A percentile compares a stretch with the other conserved stretches of the same genome.
phyloP scores from a whole-genome alignment of 2,797 vertebrate species.

The Melanotaenia boesemani region DNA sequence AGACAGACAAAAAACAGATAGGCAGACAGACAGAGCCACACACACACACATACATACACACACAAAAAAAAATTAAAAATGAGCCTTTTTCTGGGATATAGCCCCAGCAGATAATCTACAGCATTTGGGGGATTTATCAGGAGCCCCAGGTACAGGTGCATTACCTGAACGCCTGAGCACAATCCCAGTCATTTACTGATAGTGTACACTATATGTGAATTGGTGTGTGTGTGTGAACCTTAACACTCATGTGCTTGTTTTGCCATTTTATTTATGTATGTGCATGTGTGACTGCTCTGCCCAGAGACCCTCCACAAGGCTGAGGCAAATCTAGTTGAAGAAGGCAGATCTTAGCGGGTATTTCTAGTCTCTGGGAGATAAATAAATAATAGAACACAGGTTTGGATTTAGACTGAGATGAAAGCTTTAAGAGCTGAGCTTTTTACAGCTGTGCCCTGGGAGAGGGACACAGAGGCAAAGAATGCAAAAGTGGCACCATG shows the following conservation, averaged over 20 bases:
- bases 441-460: constrained; percentile 61
- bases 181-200: constrained; percentile 63
- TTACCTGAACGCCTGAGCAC: constrained; percentile 66
- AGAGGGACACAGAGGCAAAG: constrained; percentile 25
- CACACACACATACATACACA: constrained; percentile 14
- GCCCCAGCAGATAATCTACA: constrained; percentile 72
- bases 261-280: constrained; percentile 22
- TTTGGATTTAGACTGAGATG: constrained; percentile 68
- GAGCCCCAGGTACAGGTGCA: constrained; percentile 67
- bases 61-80: not conserved
- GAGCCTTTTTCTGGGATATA: constrained; percentile 69
- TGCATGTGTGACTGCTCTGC: constrained; percentile 29
- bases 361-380: constrained; percentile 69
- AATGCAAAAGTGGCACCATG: constrained; percentile 38
- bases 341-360: constrained; percentile 62
- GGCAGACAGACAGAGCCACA: constrained; percentile 23
- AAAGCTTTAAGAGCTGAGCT: constrained; percentile 65
- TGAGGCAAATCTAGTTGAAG: constrained; percentile 57
- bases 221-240: constrained; percentile 20
- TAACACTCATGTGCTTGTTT: constrained; percentile 39
- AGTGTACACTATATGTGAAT: constrained; percentile 36
- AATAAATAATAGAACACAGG: constrained; percentile 75
- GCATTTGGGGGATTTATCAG: constrained; percentile 74
- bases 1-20: constrained; percentile 39
- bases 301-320: constrained; percentile 58